A percentile compares a stretch with the other conserved stretches of the same genome.
These are phyloP conservation scores for Lithophane socia DNA, from an alignment of 2,888 invertebrate species.

Conservation along the genomic window DNA sequence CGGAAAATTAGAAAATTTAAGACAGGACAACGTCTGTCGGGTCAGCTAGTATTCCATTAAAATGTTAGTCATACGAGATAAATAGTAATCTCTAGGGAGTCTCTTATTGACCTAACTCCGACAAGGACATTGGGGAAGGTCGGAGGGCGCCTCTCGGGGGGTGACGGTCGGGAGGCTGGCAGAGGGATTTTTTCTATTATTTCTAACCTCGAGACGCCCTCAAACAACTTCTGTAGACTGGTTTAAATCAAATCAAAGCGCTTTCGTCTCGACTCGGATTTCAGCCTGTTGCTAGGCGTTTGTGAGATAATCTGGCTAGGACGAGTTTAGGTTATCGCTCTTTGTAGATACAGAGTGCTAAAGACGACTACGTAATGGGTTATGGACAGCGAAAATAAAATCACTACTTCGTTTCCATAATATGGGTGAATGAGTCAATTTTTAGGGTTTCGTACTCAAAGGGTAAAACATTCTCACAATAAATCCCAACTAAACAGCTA, in stretches of 20 bases:
- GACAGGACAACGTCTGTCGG: no score
- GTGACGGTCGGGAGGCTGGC: conserved; percentile 66
- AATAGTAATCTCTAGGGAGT: conserved; percentile 52
- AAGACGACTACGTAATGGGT: neutral
- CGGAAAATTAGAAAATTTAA: no score
- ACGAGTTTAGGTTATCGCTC: conserved; percentile 24
- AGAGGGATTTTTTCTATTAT: conserved; percentile 82
- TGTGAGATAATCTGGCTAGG: conserved; percentile 13
- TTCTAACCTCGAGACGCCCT: conserved; percentile 87
- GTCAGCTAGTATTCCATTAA: neutral
- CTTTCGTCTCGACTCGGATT: conserved; percentile 24
- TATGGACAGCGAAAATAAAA: neutral
- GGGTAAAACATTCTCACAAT: neutral
- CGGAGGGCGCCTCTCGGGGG: conserved; percentile 77
- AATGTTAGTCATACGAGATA: conserved; percentile 31
- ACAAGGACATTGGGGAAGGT: conserved; percentile 86
- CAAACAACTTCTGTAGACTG: conserved; percentile 68
- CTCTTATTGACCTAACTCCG: conserved; percentile 79
- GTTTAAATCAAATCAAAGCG: conserved; percentile 61
- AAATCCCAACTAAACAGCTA: neutral
- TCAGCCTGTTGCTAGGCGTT: conserved; percentile 50
- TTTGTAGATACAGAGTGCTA: neutral
- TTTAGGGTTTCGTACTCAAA: neutral
- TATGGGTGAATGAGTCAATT: neutral
- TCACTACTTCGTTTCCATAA: neutral